Percentiles rank a stretch among this genome's conserved stretches.
Conservation (phyloP, 2,113 vertebrate genomes). For the Menidia beryllina region DNA sequence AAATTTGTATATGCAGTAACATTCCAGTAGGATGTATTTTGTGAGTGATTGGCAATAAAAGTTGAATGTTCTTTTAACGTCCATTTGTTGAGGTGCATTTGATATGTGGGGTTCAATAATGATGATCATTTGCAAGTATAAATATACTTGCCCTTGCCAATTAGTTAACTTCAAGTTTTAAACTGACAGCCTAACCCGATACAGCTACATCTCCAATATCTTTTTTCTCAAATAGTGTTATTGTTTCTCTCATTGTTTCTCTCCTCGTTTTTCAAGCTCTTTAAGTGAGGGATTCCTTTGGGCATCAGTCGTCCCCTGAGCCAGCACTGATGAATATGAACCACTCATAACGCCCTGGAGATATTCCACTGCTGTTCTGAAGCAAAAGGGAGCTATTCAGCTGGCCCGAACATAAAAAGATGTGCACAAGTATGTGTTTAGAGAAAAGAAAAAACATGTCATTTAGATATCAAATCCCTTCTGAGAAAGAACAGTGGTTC, state of each 20-base stretch:
- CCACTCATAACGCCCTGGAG: constrained; percentile 43
- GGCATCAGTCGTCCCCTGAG: constrained; percentile 50
- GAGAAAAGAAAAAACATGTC: no score
- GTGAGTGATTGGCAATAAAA: neutral
- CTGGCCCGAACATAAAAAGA: constrained; percentile 35
- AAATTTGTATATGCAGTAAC: neutral
- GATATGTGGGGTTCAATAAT: neutral
- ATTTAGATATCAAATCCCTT: constrained; percentile 29
- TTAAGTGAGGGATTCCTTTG: constrained; percentile 46
- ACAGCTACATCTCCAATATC: constrained; percentile 45
- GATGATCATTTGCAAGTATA: constrained; percentile 12
- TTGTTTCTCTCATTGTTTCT: constrained; percentile 26
- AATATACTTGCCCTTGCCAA: constrained; percentile 17
- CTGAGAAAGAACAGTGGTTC: neutral
- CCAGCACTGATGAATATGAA: constrained; percentile 46
- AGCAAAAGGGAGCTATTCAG: constrained; percentile 20
- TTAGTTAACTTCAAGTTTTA: constrained; percentile 40
- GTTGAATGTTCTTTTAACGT: neutral
- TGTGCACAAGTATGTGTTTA: constrained; percentile 20
- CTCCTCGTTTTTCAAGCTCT: constrained; percentile 33
- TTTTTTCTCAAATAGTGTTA: constrained; percentile 27
- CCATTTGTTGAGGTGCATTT: no score
- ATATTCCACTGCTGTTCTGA: constrained; percentile 33
- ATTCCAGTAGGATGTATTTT: neutral
- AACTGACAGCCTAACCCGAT: constrained; percentile 53